Evolutionary conservation across 30 jellyfish, hydroid and myxozoan species (phyloP).

Genomic region (Hydractinia symbiolongicarpus): DNA sequence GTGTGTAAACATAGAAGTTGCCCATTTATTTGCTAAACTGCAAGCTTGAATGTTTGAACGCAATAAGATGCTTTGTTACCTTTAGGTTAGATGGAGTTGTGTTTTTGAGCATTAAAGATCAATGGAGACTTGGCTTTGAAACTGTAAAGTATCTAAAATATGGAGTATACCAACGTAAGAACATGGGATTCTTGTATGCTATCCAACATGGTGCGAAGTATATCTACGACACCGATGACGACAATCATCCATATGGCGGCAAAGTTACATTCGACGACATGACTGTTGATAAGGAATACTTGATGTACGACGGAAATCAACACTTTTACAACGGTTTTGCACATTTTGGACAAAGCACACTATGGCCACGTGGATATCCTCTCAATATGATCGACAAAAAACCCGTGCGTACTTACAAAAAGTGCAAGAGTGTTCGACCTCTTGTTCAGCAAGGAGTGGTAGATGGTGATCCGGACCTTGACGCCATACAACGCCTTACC

Average conservation of each 20-base stretch:
- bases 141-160: conserved; percentile 40
- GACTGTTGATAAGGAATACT: conserved; percentile 40
- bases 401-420: conserved; percentile 52
- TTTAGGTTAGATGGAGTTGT: conserved; percentile 61
- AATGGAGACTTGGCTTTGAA: conserved; percentile 48
- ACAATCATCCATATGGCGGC: conserved; percentile 87
- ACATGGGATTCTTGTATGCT: conserved; percentile 87
- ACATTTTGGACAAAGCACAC: conserved; percentile 89
- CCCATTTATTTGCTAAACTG: too few relatives aligned
- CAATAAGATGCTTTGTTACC: not conserved
- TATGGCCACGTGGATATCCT: conserved; percentile 99
- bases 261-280: conserved; percentile 62
- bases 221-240: conserved; percentile 94
- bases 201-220: conserved; percentile 89
- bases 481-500: conserved; percentile 86
- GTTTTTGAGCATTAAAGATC: conserved; percentile 62
- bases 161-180: conserved; percentile 62
- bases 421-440: conserved; percentile 60
- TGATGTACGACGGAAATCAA: conserved; percentile 49
- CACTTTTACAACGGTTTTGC: conserved; percentile 67
- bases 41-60: too few relatives aligned
- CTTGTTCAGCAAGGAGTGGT: conserved; percentile 96
- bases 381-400: conserved; percentile 56
- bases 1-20: too few relatives aligned
- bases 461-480: conserved; percentile 95